These are phyloP conservation scores for Porites cylindrica DNA, from an alignment of 92 coral and sea anemone genomes.

Conservation along the genomic window DNA sequence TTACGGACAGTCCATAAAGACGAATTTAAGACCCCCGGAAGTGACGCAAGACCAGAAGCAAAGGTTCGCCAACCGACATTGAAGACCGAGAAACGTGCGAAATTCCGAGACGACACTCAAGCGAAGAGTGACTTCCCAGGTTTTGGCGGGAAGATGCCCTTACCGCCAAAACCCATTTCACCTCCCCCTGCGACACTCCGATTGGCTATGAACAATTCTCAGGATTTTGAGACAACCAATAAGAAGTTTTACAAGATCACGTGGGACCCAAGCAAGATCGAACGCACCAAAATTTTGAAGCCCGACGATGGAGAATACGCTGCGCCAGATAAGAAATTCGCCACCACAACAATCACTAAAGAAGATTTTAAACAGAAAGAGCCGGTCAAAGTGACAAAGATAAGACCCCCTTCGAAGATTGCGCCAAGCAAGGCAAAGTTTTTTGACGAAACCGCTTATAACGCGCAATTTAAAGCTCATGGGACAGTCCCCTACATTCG, in stretches of 20 bases:
- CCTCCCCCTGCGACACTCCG: conserved; percentile 96
- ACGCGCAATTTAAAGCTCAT: conserved; percentile 85
- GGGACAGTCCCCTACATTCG: conserved; percentile 76
- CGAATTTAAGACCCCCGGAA: conserved; percentile 78
- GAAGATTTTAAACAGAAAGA: conserved; percentile 86
- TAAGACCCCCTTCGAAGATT: conserved; percentile 86
- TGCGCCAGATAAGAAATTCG: conserved; percentile 83
- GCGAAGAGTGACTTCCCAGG: conserved; percentile 96
- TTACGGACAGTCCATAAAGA: conserved; percentile 85
- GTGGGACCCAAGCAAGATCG: conserved; percentile 94
- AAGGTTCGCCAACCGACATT: conserved; percentile 70
- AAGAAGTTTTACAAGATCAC: conserved; percentile 81
- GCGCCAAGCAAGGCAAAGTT: conserved; percentile 83
- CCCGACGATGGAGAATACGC: conserved; percentile 70
- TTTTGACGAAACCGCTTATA: conserved; percentile 89
- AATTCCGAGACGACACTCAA: conserved; percentile 91
- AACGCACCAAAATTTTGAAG: conserved; percentile 71
- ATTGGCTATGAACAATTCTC: conserved; percentile 87
- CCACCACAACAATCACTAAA: conserved; percentile 87
- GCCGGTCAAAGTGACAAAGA: conserved; percentile 64
- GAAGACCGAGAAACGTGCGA: conserved; percentile 78
- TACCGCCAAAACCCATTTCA: conserved; percentile 83
- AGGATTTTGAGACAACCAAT: conserved; percentile 88
- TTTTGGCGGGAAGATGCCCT: conserved; percentile 87
- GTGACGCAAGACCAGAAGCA: conserved; percentile 69